A percentile compares a stretch with the other conserved stretches of the same genome.
Conservation (phyloP, 2,113 vertebrate genomes). For the Potamarius usumacintae region DNA sequence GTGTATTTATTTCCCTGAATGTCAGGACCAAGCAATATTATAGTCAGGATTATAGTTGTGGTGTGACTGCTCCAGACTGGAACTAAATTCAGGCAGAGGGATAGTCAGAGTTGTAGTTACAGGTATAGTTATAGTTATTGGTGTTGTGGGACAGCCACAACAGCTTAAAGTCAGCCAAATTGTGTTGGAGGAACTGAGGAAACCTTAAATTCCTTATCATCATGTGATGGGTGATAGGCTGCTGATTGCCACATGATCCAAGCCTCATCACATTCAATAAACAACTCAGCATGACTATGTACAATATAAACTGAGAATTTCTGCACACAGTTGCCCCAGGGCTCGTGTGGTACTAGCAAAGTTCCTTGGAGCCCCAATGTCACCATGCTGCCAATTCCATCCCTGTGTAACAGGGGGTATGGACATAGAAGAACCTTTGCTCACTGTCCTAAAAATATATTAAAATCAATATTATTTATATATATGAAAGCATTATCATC, state of each 20-base stretch:
- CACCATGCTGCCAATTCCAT: constrained; percentile 87
- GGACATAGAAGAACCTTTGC: constrained; percentile 70
- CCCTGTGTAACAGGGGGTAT: constrained; percentile 62
- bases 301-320: neutral
- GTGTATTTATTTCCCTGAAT: no score
- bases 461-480: neutral
- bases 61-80: no score
- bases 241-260: neutral
- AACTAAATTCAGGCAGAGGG: no score
- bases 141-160: neutral
- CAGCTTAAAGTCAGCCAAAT: neutral
- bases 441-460: constrained; percentile 68
- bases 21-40: no score
- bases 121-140: no score
- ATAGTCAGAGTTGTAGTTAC: no score
- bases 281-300: neutral
- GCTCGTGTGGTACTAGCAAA: constrained; percentile 66
- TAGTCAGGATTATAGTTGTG: no score
- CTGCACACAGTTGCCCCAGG: constrained; percentile 60
- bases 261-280: neutral
- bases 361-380: constrained; percentile 74
- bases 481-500: neutral
- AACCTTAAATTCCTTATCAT: neutral
- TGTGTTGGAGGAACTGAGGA: neutral
- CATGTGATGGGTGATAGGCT: neutral